Percentiles rank a stretch among this genome's conserved stretches.
phyloP scores from a whole-genome alignment of 1,140 invertebrate species.

The Drosophila willistoni region DNA sequence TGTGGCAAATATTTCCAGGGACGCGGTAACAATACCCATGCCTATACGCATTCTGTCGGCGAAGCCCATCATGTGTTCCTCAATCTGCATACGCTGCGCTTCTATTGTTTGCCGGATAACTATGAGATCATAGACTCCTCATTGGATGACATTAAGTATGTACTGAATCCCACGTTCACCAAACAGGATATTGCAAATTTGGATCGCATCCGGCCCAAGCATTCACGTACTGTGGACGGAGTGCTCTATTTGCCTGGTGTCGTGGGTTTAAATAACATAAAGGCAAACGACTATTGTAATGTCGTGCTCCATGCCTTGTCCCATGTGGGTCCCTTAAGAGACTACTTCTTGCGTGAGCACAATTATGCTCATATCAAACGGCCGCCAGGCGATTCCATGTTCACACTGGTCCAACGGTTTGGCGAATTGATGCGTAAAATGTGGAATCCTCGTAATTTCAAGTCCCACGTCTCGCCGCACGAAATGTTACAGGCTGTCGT shows the following conservation, averaged over 20 bases:
- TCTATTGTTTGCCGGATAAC: conserved; percentile 99
- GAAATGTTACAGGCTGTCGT: conserved; percentile 99
- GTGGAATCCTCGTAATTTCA: conserved; percentile 99
- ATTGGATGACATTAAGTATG: conserved; percentile 99
- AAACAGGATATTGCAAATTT: conserved; percentile 89
- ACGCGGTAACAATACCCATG: conserved; percentile 98
- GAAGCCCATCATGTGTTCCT: conserved; percentile 99
- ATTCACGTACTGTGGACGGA: conserved; percentile 97
- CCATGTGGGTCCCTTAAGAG: conserved; percentile 95
- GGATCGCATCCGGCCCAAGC: conserved; percentile 90
- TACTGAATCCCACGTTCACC: conserved; percentile 98
- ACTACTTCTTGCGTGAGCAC: conserved; percentile 97
- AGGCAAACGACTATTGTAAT: conserved; percentile 99
- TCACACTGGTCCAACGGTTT: conserved; percentile 97
- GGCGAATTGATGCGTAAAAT: conserved; percentile 98
- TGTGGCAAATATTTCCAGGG: conserved; percentile 99
- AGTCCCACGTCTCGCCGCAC: conserved; percentile 99
- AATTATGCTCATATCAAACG: conserved; percentile 95
- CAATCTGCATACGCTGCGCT: conserved; percentile 98
- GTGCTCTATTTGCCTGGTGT: conserved; percentile 96
- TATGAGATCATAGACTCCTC: conserved; percentile 99
- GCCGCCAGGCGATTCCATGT: conserved; percentile 95
- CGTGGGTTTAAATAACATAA: conserved; percentile 99
- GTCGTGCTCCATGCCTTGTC: conserved; percentile 98
- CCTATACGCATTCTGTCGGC: conserved; percentile 98